phyloP scores from a whole-genome alignment of 1,140 invertebrate species.

The Anadara kagoshimensis region DNA sequence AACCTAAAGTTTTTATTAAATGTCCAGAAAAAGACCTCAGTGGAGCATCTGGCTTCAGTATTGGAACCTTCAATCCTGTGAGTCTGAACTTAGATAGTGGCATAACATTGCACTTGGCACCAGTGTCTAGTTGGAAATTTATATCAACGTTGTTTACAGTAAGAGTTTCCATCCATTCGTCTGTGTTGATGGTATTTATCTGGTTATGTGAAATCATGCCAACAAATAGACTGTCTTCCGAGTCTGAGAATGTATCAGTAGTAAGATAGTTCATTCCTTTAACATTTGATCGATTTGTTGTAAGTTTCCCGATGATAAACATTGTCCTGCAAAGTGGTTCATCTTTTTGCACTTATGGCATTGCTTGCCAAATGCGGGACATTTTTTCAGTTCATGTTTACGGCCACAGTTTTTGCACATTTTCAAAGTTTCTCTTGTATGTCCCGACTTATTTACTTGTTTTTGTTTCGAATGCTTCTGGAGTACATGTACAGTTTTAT shows the following conservation, averaged over 20 bases:
- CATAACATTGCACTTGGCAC: neutral
- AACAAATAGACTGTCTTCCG: no score
- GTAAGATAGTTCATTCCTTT: neutral
- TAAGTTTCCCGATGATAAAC: no score
- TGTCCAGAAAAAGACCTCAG: neutral
- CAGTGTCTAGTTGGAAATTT: constrained; percentile 1
- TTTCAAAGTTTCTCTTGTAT: neutral
- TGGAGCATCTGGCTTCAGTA: no score
- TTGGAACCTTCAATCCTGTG: no score
- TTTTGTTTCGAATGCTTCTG: neutral
- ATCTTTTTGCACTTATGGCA: constrained; percentile 6
- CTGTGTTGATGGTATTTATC: neutral
- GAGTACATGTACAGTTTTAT: neutral
- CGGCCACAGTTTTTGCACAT: constrained; percentile 15
- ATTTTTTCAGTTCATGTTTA: neutral
- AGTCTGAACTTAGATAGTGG: no score
- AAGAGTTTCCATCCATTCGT: neutral
- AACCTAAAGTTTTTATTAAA: neutral
- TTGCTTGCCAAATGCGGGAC: constrained; percentile 8
- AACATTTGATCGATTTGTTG: no score
- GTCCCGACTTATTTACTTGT: neutral
- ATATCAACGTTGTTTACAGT: neutral
- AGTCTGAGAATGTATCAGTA: neutral
- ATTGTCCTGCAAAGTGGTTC: constrained; percentile 2
- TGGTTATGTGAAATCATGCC: neutral